Conservation (phyloP, 1,140 invertebrate genomes). For the Leptinotarsa undecemlineata region DNA sequence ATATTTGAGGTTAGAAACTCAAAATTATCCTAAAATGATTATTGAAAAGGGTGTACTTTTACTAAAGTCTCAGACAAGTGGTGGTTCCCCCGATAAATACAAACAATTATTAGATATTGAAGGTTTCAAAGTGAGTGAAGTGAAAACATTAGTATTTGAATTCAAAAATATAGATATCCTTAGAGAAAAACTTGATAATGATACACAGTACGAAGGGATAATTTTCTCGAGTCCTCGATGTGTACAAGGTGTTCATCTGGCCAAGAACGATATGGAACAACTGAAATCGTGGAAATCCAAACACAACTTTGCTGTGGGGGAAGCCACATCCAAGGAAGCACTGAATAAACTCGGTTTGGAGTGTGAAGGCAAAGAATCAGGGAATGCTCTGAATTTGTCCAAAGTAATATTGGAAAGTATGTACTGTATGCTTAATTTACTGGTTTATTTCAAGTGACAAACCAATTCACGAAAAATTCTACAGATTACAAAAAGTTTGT, state of each 20-base stretch:
- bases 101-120: constrained; percentile 39
- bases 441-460: too few relatives aligned
- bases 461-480: too few relatives aligned
- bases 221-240: constrained; percentile 58
- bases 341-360: constrained; percentile 46
- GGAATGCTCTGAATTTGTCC: constrained; percentile 56
- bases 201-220: constrained; percentile 50
- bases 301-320: constrained; percentile 57
- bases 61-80: constrained; percentile 44
- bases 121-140: constrained; percentile 44
- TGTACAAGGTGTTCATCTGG: constrained; percentile 50
- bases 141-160: constrained; percentile 54
- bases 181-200: constrained; percentile 48
- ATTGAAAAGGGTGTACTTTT: constrained; percentile 44
- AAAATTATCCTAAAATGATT: constrained; percentile 34
- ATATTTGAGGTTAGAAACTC: too few relatives aligned
- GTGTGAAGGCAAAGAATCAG: constrained; percentile 52
- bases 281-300: constrained; percentile 51
- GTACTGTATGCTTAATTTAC: constrained; percentile 1
- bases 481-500: too few relatives aligned
- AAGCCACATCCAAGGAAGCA: constrained; percentile 52
- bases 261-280: constrained; percentile 34
- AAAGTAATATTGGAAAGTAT: constrained; percentile 53
- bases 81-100: constrained; percentile 47
- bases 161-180: constrained; percentile 54